Conservation (phyloP, 2,888 invertebrate species). For the Aromia moschata region DNA sequence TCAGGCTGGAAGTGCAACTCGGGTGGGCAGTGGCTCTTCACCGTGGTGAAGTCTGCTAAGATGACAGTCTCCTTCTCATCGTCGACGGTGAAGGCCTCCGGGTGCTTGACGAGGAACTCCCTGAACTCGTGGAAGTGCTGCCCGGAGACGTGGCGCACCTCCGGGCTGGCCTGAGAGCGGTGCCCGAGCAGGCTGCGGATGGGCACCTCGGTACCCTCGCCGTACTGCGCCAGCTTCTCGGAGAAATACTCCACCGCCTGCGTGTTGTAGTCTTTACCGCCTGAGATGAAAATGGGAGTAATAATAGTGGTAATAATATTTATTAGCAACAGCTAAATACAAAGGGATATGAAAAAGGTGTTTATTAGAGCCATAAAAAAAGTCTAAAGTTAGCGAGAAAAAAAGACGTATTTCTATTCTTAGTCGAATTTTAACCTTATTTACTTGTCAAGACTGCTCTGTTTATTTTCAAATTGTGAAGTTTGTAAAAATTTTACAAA, state of each 20-base stretch:
- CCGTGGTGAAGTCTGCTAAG: conserved; percentile 66
- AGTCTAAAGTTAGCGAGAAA: too few species aligned
- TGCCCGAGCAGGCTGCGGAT: conserved; percentile 96
- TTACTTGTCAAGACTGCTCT: too few species aligned
- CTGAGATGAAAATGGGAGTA: conserved; percentile 60
- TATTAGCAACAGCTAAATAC: too few species aligned
- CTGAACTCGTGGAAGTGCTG: conserved; percentile 93
- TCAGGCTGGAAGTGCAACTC: conserved; percentile 77
- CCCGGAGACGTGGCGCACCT: conserved; percentile 94
- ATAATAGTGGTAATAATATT: too few species aligned
- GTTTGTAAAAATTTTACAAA: too few species aligned
- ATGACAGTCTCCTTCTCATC: conserved; percentile 84
- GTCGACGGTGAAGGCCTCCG: conserved; percentile 85
- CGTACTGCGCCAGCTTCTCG: conserved; percentile 93
- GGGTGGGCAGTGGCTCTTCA: conserved; percentile 69
- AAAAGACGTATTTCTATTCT: too few species aligned
- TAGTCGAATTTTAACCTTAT: too few species aligned
- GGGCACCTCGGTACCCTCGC: conserved; percentile 95
- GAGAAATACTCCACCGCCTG: conserved; percentile 99
- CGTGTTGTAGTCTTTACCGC: conserved; percentile 88
- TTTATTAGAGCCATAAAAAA: too few species aligned
- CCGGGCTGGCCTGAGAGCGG: conserved; percentile 94
- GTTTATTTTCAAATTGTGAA: too few species aligned
- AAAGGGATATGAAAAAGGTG: too few species aligned
- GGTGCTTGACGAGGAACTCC: conserved; percentile 86